Conservation (phyloP, 2,888 invertebrate species). For the Uropetala carovei region DNA sequence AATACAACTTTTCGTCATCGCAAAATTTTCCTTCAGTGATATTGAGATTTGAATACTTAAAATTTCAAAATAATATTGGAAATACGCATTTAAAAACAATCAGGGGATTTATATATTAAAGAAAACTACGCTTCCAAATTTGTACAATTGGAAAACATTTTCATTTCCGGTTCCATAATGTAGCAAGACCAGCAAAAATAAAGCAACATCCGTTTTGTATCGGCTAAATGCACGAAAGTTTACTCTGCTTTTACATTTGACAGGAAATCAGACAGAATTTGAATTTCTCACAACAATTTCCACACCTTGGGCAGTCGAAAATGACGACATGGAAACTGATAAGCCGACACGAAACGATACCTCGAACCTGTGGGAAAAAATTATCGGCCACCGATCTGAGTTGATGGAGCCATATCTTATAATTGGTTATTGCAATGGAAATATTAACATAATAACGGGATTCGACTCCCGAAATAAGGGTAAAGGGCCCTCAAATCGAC, state of each 20-base stretch:
- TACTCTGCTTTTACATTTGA: not conserved
- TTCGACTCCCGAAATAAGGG: slow-evolving; percentile 1
- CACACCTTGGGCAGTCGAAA: slow-evolving; percentile 22
- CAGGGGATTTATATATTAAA: not conserved
- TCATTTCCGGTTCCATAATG: not conserved
- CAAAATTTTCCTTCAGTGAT: too few species aligned
- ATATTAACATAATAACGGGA: slow-evolving; percentile 53
- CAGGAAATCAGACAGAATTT: not conserved
- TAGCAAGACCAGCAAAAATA: not conserved
- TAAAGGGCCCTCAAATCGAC: not conserved
- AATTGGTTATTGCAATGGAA: not conserved
- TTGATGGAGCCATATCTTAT: slow-evolving; percentile 44
- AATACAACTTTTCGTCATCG: too few species aligned
- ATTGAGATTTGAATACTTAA: too few species aligned
- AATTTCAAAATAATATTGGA: too few species aligned
- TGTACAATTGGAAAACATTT: not conserved
- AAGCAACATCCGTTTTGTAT: not conserved
- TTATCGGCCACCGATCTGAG: not conserved
- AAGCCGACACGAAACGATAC: slow-evolving; percentile 31
- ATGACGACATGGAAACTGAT: not conserved
- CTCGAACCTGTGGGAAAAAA: slow-evolving; percentile 31
- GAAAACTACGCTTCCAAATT: not conserved
- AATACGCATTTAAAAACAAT: not conserved
- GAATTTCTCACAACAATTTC: not conserved
- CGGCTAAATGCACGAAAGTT: not conserved